A percentile compares a stretch with the other conserved stretches of the same genome.
These are phyloP conservation scores for Hyppa rectilinea DNA, from an alignment of 2,888 invertebrate species.

Conservation along the genomic window DNA sequence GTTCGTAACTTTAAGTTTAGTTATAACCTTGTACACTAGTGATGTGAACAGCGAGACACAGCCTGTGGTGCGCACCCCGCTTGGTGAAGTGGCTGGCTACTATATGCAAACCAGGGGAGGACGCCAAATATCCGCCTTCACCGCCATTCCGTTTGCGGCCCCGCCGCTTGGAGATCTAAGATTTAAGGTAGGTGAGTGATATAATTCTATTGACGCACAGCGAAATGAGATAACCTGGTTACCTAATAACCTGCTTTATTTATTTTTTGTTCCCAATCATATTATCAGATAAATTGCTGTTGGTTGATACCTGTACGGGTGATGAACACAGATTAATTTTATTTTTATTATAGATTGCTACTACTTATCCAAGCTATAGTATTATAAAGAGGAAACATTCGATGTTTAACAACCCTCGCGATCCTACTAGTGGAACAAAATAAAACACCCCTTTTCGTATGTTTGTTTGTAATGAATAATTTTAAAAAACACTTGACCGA, in stretches of 20 bases:
- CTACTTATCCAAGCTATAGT: no score
- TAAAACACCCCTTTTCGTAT: no score
- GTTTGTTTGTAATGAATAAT: no score
- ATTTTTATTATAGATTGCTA: background rate
- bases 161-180: conserved; percentile 92
- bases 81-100: conserved; percentile 90
- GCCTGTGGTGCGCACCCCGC: conserved; percentile 79
- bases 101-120: conserved; percentile 90
- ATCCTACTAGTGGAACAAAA: no score
- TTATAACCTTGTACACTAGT: conserved; percentile 55
- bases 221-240: conserved; percentile 16
- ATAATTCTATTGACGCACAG: background rate
- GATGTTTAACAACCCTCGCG: no score
- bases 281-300: conserved; percentile 10
- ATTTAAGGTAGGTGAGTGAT: conserved; percentile 90
- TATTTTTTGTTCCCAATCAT: background rate
- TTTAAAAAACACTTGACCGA: no score
- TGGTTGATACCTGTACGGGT: background rate
- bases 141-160: conserved; percentile 92
- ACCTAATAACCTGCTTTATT: conserved; percentile 7
- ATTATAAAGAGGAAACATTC: no score
- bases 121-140: conserved; percentile 91
- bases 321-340: conserved; percentile 3
- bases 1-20: conserved; percentile 40
- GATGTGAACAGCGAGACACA: conserved; percentile 68